Base-by-base conservation (phyloP, 2,113 vertebrate species). In the Gnathonemus longibarbis region DNA sequence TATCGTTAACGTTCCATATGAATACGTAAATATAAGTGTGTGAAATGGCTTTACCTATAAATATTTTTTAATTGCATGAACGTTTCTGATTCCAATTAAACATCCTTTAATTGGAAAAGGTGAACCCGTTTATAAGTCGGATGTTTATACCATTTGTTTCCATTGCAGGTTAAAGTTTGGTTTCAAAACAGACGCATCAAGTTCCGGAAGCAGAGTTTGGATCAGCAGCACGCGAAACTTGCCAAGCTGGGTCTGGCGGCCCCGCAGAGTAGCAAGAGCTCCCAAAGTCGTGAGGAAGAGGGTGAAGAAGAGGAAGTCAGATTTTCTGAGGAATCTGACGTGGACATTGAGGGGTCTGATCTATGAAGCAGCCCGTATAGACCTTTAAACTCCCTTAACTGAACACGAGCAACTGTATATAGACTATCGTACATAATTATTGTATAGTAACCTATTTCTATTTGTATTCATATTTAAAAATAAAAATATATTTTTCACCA, bases 101-200 rank as follows among this genome's bases (percentile, higher is more conserved):
- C 50, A 52, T 15, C 13, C 50, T 1, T 52, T 50, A 50, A 48
- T 84, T 46, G 19, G 45, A 46, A 84, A 24, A 21, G 7, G 45
- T 45, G 48, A 48, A 1, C 46, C 39, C 5, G 5, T 84, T 48
- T 84, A 24, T 46, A 88, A 45, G 15, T 66, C 53, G 5, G 11
- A 15, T 8, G 19, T 0, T 56, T 8, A 0, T 17, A 9, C 19
- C 48, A 87, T 52, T 0, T 90, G 89, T 45, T 49, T 48, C 17
- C 15, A 87, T 45, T 90, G 21, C 91, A 97, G 96, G 96, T 97
- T 31, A 97, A 97, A 93, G 96, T 97, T 1, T 97, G 96, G 96
- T 97, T 97, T 92, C 96, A 97, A 92, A 97, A 97, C 93, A 91
- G 96, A 88, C 95, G 96, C 92, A 97, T 97, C 92, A 97, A 97